phyloP scores from a whole-genome alignment of 2,888 invertebrate genomes.

The Caenorhabditis auriculariae region DNA sequence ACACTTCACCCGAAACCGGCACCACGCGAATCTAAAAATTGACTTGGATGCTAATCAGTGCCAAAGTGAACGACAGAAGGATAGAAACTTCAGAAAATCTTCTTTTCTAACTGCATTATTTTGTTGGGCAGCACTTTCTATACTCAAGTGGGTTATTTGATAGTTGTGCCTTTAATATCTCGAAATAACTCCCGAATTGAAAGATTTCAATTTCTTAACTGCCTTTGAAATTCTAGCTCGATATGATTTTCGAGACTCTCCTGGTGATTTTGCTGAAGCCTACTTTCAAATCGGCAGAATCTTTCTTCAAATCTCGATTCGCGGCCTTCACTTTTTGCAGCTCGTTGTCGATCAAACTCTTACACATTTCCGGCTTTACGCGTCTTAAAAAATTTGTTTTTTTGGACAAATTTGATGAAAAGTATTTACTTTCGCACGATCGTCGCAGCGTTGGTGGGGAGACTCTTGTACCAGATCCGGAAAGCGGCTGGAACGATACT shows the following conservation, averaged over 20 bases:
- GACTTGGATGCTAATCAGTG: too few relatives aligned
- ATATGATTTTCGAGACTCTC: too few relatives aligned
- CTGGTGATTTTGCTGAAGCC: neutral
- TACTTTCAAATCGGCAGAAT: conserved; percentile 19
- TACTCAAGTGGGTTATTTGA: too few relatives aligned
- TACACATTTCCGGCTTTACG: conserved; percentile 64
- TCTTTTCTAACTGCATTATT: neutral
- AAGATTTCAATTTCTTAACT: too few relatives aligned
- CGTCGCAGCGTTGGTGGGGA: conserved; percentile 62
- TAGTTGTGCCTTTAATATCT: too few relatives aligned
- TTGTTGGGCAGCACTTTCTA: too few relatives aligned
- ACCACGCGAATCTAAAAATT: conserved; percentile 33
- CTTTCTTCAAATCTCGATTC: conserved; percentile 32
- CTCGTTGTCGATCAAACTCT: conserved; percentile 62
- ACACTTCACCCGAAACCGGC: conserved; percentile 72
- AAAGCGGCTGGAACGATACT: conserved; percentile 65
- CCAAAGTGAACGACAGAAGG: neutral
- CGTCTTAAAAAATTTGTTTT: conserved; percentile 28
- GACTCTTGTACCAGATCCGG: conserved; percentile 65
- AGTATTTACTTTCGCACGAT: conserved; percentile 60
- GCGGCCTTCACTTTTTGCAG: conserved; percentile 56
- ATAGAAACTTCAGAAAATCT: neutral
- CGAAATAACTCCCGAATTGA: too few relatives aligned
- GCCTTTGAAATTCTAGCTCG: too few relatives aligned
- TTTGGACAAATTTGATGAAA: too few relatives aligned